Evolutionary conservation across 2,888 invertebrate species (phyloP).

Genomic region (Drosophila lutescens): DNA sequence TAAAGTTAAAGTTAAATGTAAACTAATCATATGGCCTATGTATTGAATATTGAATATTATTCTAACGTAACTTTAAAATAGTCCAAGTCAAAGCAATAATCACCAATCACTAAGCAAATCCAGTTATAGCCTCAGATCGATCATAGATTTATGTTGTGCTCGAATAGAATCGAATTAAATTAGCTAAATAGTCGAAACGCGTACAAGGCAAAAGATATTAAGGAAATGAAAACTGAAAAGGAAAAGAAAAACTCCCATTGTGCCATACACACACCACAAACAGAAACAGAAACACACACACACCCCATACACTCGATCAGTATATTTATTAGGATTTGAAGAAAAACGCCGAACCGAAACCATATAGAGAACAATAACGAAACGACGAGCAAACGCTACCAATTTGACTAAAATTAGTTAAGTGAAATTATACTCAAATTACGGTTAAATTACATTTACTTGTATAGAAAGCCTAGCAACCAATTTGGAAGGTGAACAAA

Average conservation of each 20-base stretch:
- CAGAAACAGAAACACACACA: slow-evolving; percentile 1
- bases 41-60: slow-evolving; percentile 24
- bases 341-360: slow-evolving; percentile 23
- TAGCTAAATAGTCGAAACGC: slow-evolving; percentile 40
- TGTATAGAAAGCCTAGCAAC: slow-evolving; percentile 37
- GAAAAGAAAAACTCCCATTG: slow-evolving; percentile 54
- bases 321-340: slow-evolving; percentile 35
- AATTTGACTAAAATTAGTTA: slow-evolving; percentile 56
- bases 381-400: slow-evolving; percentile 32
- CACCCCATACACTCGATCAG: slow-evolving; percentile 8
- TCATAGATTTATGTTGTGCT: slow-evolving; percentile 33
- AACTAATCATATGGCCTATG: slow-evolving; percentile 29
- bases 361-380: slow-evolving; percentile 55
- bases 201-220: slow-evolving; percentile 33
- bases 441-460: slow-evolving; percentile 38
- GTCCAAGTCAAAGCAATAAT: slow-evolving; percentile 50
- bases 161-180: slow-evolving; percentile 33
- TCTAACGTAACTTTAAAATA: slow-evolving; percentile 34
- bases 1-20: slow-evolving; percentile 49
- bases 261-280: slow-evolving; percentile 60
- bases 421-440: slow-evolving; percentile 49
- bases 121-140: slow-evolving; percentile 38
- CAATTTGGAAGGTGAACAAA: slow-evolving; percentile 25
- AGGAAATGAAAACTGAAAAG: slow-evolving; percentile 5
- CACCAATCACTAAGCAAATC: slow-evolving; percentile 32